These are phyloP conservation scores for Lycocorax pyrrhopterus DNA, from an alignment of 2,113 vertebrate species.

Conservation along the genomic window DNA sequence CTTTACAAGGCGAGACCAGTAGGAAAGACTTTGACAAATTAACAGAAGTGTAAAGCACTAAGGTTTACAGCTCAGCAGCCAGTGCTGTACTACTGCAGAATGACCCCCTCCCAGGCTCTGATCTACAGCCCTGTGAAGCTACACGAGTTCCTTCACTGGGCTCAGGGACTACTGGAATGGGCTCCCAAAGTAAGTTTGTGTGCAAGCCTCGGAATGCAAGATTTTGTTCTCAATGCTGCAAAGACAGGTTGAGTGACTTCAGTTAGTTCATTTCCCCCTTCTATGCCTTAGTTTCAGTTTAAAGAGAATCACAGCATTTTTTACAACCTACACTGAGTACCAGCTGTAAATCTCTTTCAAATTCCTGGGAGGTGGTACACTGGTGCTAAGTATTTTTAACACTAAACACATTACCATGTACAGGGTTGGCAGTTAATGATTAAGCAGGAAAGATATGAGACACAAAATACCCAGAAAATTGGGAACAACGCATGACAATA, in stretches of 20 bases:
- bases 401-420: not conserved
- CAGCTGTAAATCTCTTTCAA: not conserved
- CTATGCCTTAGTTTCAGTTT: not conserved
- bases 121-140: not conserved
- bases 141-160: not conserved
- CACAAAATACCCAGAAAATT: not conserved
- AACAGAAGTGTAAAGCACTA: not conserved
- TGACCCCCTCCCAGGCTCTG: not conserved
- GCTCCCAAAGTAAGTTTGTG: not conserved
- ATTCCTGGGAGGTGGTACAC: not conserved
- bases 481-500: not conserved
- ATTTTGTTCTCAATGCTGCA: not conserved
- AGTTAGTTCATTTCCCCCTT: not conserved
- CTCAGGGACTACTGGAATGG: not conserved
- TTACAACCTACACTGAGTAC: not conserved
- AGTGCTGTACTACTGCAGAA: not conserved
- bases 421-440: not conserved
- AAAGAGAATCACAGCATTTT: not conserved
- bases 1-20: not conserved
- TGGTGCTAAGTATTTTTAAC: not conserved
- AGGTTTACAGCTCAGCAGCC: not conserved
- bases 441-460: not conserved
- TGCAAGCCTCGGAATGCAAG: not conserved
- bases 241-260: not conserved
- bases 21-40: not conserved